These are phyloP conservation scores for Stercorarius parasiticus DNA, from an alignment of 2,113 vertebrate species.

Conservation along the genomic window DNA sequence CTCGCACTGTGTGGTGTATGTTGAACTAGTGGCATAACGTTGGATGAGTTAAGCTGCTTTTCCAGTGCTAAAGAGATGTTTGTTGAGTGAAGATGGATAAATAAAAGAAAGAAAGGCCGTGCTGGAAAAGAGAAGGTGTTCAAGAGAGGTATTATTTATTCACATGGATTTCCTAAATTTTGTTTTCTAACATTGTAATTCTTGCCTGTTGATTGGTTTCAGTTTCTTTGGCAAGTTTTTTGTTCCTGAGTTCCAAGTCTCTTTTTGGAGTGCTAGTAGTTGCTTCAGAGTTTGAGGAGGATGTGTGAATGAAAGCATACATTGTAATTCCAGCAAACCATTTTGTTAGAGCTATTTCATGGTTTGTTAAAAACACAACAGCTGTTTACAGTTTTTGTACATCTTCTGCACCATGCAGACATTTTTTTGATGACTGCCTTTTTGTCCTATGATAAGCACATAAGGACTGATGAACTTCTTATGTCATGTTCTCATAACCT, in stretches of 20 bases:
- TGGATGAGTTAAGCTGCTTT: not conserved
- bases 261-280: not conserved
- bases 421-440: not conserved
- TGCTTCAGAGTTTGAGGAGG: slow-evolving; percentile 4
- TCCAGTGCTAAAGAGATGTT: not conserved
- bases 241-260: not conserved
- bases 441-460: not conserved
- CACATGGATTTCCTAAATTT: not conserved
- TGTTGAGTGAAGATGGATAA: not conserved
- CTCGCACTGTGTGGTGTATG: not conserved
- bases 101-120: not conserved
- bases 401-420: not conserved
- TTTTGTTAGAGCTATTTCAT: slow-evolving; percentile 38
- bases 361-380: slow-evolving; percentile 46
- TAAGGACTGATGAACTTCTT: not conserved
- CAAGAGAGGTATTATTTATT: not conserved
- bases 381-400: slow-evolving; percentile 47
- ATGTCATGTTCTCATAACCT: not conserved
- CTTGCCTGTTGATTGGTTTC: not conserved
- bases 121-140: not conserved
- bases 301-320: slow-evolving; percentile 40
- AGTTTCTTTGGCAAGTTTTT: not conserved
- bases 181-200: not conserved
- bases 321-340: not conserved
- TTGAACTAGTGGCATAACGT: not conserved